These are phyloP conservation scores for Bubo blakistoni DNA, from an alignment of 2,113 vertebrate genomes.

Conservation along the genomic window DNA sequence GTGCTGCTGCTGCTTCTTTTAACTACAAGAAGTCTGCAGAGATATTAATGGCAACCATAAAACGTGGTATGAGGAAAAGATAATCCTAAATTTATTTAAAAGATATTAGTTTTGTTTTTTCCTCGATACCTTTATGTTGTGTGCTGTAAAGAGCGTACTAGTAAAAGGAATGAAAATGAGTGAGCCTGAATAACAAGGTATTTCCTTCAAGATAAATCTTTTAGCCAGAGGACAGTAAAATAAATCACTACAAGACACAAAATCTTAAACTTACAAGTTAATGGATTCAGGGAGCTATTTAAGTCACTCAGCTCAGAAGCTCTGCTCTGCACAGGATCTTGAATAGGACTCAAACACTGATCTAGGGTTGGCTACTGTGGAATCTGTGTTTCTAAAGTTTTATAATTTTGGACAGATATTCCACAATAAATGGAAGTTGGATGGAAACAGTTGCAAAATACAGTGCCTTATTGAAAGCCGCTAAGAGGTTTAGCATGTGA, in stretches of 20 bases:
- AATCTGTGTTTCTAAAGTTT: neutral
- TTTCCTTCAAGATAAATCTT: neutral
- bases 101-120: neutral
- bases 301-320: neutral
- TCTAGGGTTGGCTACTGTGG: neutral
- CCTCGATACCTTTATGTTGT: neutral
- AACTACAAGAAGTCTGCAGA: neutral
- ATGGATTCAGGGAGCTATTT: neutral
- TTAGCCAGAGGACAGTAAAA: neutral
- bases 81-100: neutral
- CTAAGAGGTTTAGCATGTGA: rapidly evolving
- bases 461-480: rapidly evolving
- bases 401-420: neutral
- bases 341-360: neutral
- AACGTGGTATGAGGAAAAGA: neutral
- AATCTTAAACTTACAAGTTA: neutral
- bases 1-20: neutral
- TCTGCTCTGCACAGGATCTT: neutral
- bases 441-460: neutral
- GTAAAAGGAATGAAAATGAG: neutral
- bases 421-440: neutral
- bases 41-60: neutral
- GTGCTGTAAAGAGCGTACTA: neutral
- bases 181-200: neutral
- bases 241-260: neutral